Evolutionary conservation across 2,797 vertebrate genomes (phyloP), one percentile per base, ranked within the genome.

Genomic region (Odontamblyopus lacepedii): DNA sequence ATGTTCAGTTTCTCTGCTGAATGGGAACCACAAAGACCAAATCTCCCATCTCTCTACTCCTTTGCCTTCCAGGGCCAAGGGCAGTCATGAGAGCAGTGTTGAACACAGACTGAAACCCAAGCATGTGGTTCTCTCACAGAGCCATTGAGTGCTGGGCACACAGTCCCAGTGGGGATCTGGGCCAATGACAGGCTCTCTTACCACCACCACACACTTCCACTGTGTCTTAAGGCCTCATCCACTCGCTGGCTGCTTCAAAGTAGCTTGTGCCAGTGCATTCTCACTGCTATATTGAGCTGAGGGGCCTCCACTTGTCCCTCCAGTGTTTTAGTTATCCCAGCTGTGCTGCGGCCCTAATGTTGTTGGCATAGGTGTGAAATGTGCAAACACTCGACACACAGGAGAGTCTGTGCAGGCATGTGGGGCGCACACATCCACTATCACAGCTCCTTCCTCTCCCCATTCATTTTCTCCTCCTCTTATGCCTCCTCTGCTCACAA

Each of bases 321-420:
- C 79, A 71, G 85, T 86, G 81, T 88, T 94, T 87, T 85, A 91
- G 89, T 90, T 88, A 77, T 90, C 86, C 90, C 88, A 90, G 90
- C 91, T 91, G 88, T 89, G 89, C 85, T 83, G 79, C 79, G 88
- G 85, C 78, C 85, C 80, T 90, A 90, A 91, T 92, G 86, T 87
- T 91, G 89, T 91, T 92, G 92, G 90, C 88, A 88, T 90, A 91
- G 89, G 89, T 92, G 88, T 32, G 73, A 87, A 90, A 89, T 72
- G 87, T 84, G 85, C 80, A 87, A 91, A 91, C 84, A 89, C 88
- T 86, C 83, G 77, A 83, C 85, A 84, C 74, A 63, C 80, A 77
- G 81, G 75, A 72, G 84, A 85, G 88, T 86, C 90, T 87, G 44
- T 84, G 83, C 84, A 87, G 82, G 85, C 88, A 89, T 72, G 88